Conservation (phyloP, 2,888 invertebrate species). For the Lissocephala sabroskyi region DNA sequence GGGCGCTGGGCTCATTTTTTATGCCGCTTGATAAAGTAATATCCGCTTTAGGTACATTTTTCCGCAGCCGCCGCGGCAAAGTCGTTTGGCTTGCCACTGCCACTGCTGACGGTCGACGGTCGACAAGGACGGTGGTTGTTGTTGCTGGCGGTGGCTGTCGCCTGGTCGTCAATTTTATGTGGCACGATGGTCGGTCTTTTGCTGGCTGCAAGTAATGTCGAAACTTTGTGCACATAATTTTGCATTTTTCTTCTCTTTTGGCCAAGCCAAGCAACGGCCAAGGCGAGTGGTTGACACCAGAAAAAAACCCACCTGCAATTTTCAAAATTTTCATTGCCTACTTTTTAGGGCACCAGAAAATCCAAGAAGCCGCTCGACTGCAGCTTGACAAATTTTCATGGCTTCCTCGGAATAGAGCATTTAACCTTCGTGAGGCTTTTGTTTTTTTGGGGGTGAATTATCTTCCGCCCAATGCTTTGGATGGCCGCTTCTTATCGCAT, state of each 20-base stretch:
- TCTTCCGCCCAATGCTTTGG: too few relatives aligned
- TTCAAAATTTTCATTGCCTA: too few relatives aligned
- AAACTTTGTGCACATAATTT: constrained; percentile 57
- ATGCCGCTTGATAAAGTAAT: constrained; percentile 65
- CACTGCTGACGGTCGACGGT: not conserved
- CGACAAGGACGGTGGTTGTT: not conserved
- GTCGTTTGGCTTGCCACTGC: not conserved
- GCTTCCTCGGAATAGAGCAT: too few relatives aligned
- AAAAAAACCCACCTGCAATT: too few relatives aligned
- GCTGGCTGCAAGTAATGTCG: constrained; percentile 50
- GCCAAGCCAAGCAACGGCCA: not conserved
- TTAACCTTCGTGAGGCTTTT: too few relatives aligned
- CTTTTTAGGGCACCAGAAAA: too few relatives aligned
- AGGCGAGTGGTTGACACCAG: too few relatives aligned
- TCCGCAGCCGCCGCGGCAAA: constrained; percentile 2
- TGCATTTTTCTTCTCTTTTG: not conserved
- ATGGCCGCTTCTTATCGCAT: too few relatives aligned
- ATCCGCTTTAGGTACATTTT: constrained; percentile 58
- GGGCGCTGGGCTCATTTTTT: constrained; percentile 55
- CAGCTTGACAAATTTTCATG: constrained; percentile 49
- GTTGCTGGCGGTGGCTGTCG: not conserved
- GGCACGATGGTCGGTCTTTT: not conserved
- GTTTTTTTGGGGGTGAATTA: too few relatives aligned
- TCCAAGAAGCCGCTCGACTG: constrained; percentile 28
- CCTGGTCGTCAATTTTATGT: not conserved